Evolutionary conservation across 1,140 invertebrate species (phyloP), one percentile per base, ranked within the genome.

Genomic region (Maconellicoccus hirsutus): DNA sequence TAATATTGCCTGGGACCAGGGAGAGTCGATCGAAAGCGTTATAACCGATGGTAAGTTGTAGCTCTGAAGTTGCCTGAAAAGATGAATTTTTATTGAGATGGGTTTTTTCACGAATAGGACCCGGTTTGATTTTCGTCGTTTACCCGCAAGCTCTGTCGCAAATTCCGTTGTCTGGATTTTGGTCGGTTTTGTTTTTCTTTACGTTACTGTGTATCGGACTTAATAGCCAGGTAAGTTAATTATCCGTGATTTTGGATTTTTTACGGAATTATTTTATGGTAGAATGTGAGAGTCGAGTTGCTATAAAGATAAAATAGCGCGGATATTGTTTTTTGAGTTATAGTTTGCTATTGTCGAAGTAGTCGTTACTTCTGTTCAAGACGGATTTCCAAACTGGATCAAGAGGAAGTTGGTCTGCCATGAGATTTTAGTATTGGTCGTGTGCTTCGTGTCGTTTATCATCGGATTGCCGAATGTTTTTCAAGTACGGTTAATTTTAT

Each of bases 271-370:
- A n/a, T 59, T 66, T 23, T 66, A 3, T 66, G 4, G 25, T 25
- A 23, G 52, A 59, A 59, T 38, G 63, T 66, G 66, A 22, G 23
- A 72, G 0, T 52, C 33, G 10, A 59, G 16, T 70, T 21, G 69
- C 4, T 63, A 6, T 25, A 14, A 69, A 23, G 66, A 69, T 69
- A 69, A 33, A 69, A 69, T 27, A 69, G 29, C 25, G 10, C 66
- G 16, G 42, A 33, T 52, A 52, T 69, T 39, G 59, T 70, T 63
- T 74, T 19, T 72, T 70, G 71, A 75, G 81, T 84, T 81, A 52
- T 80, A 92, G 88, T 92, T 92, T 82, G 91, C 91, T 4, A 90
- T 92, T 70, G 90, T 94, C 27, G 92, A 96, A 83, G 92, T 94
- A 0, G 91, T 96, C 0, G 89, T 94, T 0, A 95, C 93, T 1